These are phyloP conservation scores for Microctenopoma lineatum DNA, from an alignment of 2,797 vertebrate genomes.

Conservation along the genomic window DNA sequence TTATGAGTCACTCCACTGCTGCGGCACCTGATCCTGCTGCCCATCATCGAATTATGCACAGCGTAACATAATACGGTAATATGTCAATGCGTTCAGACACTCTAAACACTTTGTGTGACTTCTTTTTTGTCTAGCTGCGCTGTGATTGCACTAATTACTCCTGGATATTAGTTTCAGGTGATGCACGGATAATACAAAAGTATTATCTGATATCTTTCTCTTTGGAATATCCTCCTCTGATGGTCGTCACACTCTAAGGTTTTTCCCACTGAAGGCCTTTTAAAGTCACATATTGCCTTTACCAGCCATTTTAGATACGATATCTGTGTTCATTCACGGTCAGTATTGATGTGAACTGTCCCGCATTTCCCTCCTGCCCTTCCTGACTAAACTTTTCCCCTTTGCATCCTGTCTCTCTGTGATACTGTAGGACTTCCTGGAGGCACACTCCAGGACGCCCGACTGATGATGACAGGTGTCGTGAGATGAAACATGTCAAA, in stretches of 20 bases:
- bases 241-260: background rate
- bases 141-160: slow-evolving; percentile 12
- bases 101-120: background rate
- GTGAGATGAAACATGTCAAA: slow-evolving; percentile 47
- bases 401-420: slow-evolving; percentile 40
- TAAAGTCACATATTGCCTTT: background rate
- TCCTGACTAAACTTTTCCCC: background rate
- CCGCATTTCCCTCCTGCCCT: background rate
- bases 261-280: background rate
- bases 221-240: background rate
- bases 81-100: background rate
- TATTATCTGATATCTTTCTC: background rate
- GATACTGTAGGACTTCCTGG: slow-evolving; percentile 49
- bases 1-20: slow-evolving; percentile 32
- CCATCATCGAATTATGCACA: slow-evolving; percentile 27
- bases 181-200: slow-evolving; percentile 6
- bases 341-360: background rate
- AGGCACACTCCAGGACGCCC: slow-evolving; percentile 32
- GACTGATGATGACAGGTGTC: slow-evolving; percentile 63
- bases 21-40: slow-evolving; percentile 56
- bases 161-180: background rate
- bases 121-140: background rate
- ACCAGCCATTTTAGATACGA: background rate
- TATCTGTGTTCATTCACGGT: background rate
- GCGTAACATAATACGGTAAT: slow-evolving; percentile 4